Base-by-base conservation (phyloP, 2,797 vertebrate species). In the Balearica regulorum region DNA sequence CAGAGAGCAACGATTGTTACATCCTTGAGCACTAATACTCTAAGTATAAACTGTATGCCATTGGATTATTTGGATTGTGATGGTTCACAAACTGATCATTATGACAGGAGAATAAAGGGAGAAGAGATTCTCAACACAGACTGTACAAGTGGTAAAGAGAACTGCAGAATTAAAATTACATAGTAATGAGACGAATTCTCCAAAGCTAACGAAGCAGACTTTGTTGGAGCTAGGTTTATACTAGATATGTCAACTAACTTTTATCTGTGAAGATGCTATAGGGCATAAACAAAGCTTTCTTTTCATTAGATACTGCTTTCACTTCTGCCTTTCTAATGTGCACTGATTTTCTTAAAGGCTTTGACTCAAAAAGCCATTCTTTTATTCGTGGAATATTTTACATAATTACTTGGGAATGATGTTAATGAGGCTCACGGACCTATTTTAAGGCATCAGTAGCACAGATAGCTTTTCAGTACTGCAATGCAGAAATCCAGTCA, bases 401-500 rank as follows among this genome's bases (percentile, higher is more conserved):
- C 15, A 58, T 90, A 83, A 93, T 92, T 93, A 61, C 82, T 88
- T 69, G 29, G 55, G 75, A 87, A 35, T 13, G 25, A 58, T 48
- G 16, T 81, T 92, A 73, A 93, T 92, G 46, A 84, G 28, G 16
- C n/a, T 89, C 62, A 61, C 2, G 3, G 35, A 90, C 35, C 49
- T 95, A 66, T 80, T 91, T 95, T 87, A 96, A 90, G 49, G 19
- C 43, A 87, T n/a, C 49, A 89, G 78, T 51, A 87, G 26, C 54
- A 61, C 64, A 88, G 55, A 31, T 93, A 89, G 41, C 14, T 35
- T 78, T 97, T 79, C 60, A 81, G 54, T 58, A 93, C 39, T 92
- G 73, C 72, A 95, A 41, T 86, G 76, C 73, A 90, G 89, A 95
- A 94, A 93, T 51, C 22, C 58, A 91, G 82, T 43, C 51, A 87